Base-by-base conservation (phyloP, 2,797 vertebrate species). In the Sebastes matsubarae region DNA sequence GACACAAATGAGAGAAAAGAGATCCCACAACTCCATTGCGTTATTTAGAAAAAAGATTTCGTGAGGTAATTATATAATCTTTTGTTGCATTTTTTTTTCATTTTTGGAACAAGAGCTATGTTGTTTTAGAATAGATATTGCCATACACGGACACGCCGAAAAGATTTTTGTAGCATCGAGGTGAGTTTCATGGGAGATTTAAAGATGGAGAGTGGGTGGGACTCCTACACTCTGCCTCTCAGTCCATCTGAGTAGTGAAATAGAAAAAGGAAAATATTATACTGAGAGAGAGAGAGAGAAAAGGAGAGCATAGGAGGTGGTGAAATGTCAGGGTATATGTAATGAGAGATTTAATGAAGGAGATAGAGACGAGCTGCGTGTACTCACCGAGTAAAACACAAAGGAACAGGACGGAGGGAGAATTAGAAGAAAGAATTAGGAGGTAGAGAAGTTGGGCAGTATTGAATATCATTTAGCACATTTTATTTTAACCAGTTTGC, bases 171-270 rank as follows among this genome's bases (percentile, higher is more conserved):
- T 12, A 2, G 73, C 76, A 60, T 70, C 0, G 70, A 72, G 76
- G 64, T 68, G 81, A 82, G 80, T 55, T 87, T 79, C 69, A 68
- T 78, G 72, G 72, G 72, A 77, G 81, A 75, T 81, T 79, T 79
- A 57, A 91, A 86, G 86, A 84, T 82, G 79, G 79, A 68, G 86
- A 84, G 90, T 91, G 87, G 90, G 92, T 13, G 73, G 77, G 87
- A 91, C 90, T 89, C 90, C 90, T 68, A 89, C 90, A 83, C 91
- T 57, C 79, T 72, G 79, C 83, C 72, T 90, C 61, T 69, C 9
- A 11, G 72, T 72, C 74, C 79, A 87, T 85, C 54, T 60, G 61
- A 85, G 86, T 46, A 85, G 86, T 46, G 36, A 75, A 83, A 52
- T 0, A 55, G 38, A 83, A 67, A 87, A 24, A 20, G 0, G 0